phyloP scores from a whole-genome alignment of 2,797 vertebrate genomes.

The Phrynocephalus guinanensis region DNA sequence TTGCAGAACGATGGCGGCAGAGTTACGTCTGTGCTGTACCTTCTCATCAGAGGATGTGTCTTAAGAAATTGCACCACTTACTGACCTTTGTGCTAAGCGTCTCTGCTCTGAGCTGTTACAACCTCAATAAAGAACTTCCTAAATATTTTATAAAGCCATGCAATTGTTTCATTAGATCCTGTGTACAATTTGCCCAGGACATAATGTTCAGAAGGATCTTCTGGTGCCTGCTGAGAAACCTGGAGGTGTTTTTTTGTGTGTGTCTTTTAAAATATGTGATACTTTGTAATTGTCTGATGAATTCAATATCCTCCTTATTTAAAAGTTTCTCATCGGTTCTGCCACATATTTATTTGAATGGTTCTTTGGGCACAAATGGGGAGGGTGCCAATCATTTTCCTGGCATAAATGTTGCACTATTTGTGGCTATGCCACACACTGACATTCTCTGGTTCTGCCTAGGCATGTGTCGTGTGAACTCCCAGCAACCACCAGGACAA shows the following conservation, averaged over 20 bases:
- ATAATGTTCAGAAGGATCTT: constrained; percentile 3
- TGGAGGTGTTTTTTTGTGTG: neutral
- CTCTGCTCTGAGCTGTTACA: constrained; percentile 17
- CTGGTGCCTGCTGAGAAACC: neutral
- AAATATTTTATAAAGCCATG: constrained; percentile 12
- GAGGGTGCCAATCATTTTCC: too few species aligned
- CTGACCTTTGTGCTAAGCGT: constrained; percentile 13
- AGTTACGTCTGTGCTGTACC: neutral
- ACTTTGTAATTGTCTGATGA: neutral
- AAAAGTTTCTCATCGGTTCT: neutral
- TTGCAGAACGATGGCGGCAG: constrained; percentile 2
- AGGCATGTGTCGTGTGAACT: too few species aligned
- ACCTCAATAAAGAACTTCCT: constrained; percentile 14
- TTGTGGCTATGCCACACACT: too few species aligned
- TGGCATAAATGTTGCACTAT: too few species aligned
- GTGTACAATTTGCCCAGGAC: neutral
- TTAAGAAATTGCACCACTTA: neutral
- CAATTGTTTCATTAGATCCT: constrained; percentile 17
- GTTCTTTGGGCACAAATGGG: too few species aligned
- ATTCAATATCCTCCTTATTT: neutral
- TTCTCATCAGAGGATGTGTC: neutral
- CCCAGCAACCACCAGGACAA: too few species aligned
- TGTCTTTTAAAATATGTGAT: neutral
- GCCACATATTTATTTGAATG: neutral
- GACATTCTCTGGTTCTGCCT: too few species aligned